Base-by-base conservation (phyloP, 2,113 vertebrate genomes). In the Odobenus rosmarus region DNA sequence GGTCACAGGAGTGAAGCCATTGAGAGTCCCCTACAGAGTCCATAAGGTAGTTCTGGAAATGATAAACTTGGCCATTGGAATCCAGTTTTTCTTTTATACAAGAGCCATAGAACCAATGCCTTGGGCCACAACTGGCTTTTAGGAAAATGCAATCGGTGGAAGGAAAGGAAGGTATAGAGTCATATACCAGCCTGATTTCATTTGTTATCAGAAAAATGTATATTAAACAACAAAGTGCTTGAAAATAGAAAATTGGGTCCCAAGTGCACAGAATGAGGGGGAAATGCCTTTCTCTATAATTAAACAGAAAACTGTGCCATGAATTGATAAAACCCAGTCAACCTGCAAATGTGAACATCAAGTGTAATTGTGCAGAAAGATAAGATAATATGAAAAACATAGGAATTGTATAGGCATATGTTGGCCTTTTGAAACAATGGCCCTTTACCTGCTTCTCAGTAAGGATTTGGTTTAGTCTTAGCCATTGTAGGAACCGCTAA, bases 321-420 rank as follows among this genome's bases (percentile, higher is more conserved):
- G 67, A 83, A 83, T 96, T 96, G 90, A 92, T 96, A 95, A 96
- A 92, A 83, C 90, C 49, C 59, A 92, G 46, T 92, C 90, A 98
- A 69, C 93, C 93, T 96, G 90, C 92, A 98, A 98, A 97, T 94
- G 90, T 88, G 57, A 90, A 90, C 79, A 95, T 88, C 67, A 72
- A 82, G 26, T 90, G 57, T 92, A 97, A 97, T 94, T 96, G 49
- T 96, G 80, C 83, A 95, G 88, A 95, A 94, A 59, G 31, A 59
- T 96, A 87, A 93, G 69, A 14, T 95, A 87, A 94, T 90, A 86
- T 61, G 67, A 96, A 71, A 49, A 82, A n/a, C 72, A n/a, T 74
- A 80, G 53, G 53, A 55, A 82, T 49, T 55, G 61, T 85, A 51
- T 12, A 62, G 39, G 36, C 4, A 57, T 13, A 5, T 33, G 19